These are phyloP conservation scores for Heliconius erato DNA, from an alignment of 2,888 invertebrate genomes.

Conservation along the genomic window DNA sequence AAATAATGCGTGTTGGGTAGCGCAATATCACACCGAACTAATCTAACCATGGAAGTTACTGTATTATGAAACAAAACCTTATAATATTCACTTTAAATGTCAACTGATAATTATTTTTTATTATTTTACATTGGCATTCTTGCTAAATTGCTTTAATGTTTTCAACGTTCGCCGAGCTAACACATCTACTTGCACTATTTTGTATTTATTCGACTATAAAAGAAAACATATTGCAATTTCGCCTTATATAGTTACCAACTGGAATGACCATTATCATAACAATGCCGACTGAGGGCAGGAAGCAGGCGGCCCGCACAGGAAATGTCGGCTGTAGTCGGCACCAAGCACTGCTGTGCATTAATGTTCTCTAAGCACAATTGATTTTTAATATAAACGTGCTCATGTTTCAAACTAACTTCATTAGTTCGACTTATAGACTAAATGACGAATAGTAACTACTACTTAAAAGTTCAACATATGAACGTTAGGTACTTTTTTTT, in stretches of 20 bases:
- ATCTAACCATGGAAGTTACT: neutral
- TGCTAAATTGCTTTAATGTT: too few relatives aligned
- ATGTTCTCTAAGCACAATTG: conserved; percentile 44
- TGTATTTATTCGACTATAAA: neutral
- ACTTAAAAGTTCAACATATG: neutral
- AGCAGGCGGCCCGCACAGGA: conserved; percentile 55
- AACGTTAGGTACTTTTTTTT: neutral
- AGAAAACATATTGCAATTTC: conserved; percentile 39
- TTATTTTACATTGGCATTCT: neutral
- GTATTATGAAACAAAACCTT: neutral
- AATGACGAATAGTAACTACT: neutral
- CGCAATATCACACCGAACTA: too few relatives aligned
- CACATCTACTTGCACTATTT: neutral
- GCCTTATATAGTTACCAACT: conserved; percentile 59
- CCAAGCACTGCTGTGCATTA: conserved; percentile 38
- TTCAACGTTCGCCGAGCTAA: too few relatives aligned
- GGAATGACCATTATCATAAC: conserved; percentile 71
- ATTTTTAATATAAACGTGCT: conserved; percentile 49
- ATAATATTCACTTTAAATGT: neutral
- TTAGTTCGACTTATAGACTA: conserved; percentile 5
- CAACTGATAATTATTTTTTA: neutral
- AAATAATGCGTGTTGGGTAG: too few relatives aligned
- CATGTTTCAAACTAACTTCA: conserved; percentile 41
- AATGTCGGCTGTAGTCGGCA: conserved; percentile 46
- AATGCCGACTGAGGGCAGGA: conserved; percentile 59